Base-by-base conservation (phyloP, 30 jellyfish, hydroid and myxozoan genomes). In the Turritopsis dohrnii region DNA sequence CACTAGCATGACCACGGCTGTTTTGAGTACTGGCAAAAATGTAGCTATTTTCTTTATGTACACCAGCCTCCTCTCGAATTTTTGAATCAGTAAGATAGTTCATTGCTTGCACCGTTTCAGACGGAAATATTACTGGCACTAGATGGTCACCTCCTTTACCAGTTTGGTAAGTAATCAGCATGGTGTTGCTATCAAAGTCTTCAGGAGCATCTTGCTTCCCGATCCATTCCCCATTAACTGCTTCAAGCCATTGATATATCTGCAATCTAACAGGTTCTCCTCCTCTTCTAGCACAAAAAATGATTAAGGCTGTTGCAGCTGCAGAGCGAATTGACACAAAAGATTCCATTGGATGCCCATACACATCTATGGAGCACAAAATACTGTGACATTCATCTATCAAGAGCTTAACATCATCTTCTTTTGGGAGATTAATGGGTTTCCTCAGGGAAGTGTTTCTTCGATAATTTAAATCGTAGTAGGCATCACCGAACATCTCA, bases 61-160 rank as follows among this genome's bases (percentile, higher is more conserved):
- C n/a, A n/a, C n/a, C n/a, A 18, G 81, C 81, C 19, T 21, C 81
- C 24, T 72, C 24, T 20, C 81, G 21, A 17, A 72, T 0, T 72
- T 72, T 0, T 25, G 28, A 17, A 25, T 0, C 28, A 1, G 73
- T 60, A 18, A 60, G 21, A 60, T 60, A 60, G 0, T 60, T 60
- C 86, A 79, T 65, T 0, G 86, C 88, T n/a, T 81, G 21, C 9
- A 81, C 25, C 29, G 85, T 20, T 66, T 81, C 88, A 27, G 88
- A 29, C 7, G 85, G 28, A 66, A 81, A 81, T 8, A 81, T 66
- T 22, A 81, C 88, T 24, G 87, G 88, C 1, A 81, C 85, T 0
- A 54, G 87, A 52, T 81, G 88, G 66, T 81, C 86, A 16, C 29
- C 86, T 8, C 88, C 88, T 66, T 81, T 81, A 21, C 86, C 88